Conservation (phyloP, 2,797 vertebrate species). For the Lithobates sylvaticus region DNA sequence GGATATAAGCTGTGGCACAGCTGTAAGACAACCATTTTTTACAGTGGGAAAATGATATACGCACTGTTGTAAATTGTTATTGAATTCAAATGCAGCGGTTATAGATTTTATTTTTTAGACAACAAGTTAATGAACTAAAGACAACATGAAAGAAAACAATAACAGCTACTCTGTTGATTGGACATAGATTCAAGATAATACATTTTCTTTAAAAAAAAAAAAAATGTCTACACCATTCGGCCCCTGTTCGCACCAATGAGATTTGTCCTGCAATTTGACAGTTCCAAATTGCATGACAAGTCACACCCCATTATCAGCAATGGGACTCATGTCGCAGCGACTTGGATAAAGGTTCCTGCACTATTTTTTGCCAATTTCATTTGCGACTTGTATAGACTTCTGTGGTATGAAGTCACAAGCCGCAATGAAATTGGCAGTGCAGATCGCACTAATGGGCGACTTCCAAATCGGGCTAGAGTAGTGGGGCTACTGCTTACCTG, state of each 20-base stretch:
- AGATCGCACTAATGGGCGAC: too few species aligned
- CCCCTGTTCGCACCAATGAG: too few species aligned
- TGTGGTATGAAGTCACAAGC: too few species aligned
- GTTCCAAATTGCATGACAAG: too few species aligned
- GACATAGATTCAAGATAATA: background rate
- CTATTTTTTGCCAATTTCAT: too few species aligned
- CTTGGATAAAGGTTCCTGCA: too few species aligned
- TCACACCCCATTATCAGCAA: too few species aligned
- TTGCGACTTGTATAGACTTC: too few species aligned
- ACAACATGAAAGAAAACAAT: background rate
- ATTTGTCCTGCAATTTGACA: too few species aligned
- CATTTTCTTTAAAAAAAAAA: background rate
- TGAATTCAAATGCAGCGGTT: background rate
- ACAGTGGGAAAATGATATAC: background rate
- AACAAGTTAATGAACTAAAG: background rate
- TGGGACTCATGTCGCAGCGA: too few species aligned
- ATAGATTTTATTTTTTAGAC: background rate
- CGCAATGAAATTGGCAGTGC: too few species aligned
- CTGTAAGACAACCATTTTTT: slow-evolving; percentile 63
- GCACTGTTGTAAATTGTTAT: background rate
- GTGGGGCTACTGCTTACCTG: background rate
- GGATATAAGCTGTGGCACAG: slow-evolving; percentile 95
- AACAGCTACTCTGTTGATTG: background rate
- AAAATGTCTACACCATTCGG: background rate
- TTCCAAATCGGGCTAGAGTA: too few species aligned